Percentiles rank a stretch among this genome's conserved stretches.
These are phyloP conservation scores for Caenorhabditis remanei DNA, from an alignment of 1,140 invertebrate species.

Conservation along the genomic window DNA sequence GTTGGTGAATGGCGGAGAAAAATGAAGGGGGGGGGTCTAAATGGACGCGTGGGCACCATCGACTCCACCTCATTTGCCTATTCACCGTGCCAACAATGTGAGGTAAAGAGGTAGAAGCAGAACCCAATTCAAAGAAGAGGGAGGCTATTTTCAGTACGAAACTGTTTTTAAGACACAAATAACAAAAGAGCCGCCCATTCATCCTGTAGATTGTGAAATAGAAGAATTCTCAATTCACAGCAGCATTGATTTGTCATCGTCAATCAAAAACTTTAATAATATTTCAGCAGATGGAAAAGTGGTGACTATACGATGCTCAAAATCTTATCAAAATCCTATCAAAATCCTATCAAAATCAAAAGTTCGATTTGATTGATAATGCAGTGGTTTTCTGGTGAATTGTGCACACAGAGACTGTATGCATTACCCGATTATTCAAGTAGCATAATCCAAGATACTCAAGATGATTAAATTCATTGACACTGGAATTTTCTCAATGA, in stretches of 20 bases:
- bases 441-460: background rate
- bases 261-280: too few relatives aligned
- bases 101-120: background rate
- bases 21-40: constrained; percentile 25
- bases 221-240: too few relatives aligned
- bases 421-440: background rate
- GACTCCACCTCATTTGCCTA: constrained; percentile 40
- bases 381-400: background rate
- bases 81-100: constrained; percentile 40
- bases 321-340: too few relatives aligned
- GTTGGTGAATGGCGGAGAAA: constrained; percentile 47
- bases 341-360: too few relatives aligned
- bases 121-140: too few relatives aligned
- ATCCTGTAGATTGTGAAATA: too few relatives aligned
- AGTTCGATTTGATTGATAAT: background rate
- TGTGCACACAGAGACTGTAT: constrained; percentile 5
- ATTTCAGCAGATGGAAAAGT: too few relatives aligned
- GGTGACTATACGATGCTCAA: too few relatives aligned
- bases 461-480: background rate
- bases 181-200: too few relatives aligned
- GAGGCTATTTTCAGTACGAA: too few relatives aligned
- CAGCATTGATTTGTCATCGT: too few relatives aligned
- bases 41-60: constrained; percentile 14
- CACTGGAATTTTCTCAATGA: background rate
- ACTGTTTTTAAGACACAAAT: too few relatives aligned